A percentile compares a stretch with the other conserved stretches of the same genome.
Evolutionary conservation across 2,113 vertebrate genomes (phyloP).

Genomic region (Albula goreensis): DNA sequence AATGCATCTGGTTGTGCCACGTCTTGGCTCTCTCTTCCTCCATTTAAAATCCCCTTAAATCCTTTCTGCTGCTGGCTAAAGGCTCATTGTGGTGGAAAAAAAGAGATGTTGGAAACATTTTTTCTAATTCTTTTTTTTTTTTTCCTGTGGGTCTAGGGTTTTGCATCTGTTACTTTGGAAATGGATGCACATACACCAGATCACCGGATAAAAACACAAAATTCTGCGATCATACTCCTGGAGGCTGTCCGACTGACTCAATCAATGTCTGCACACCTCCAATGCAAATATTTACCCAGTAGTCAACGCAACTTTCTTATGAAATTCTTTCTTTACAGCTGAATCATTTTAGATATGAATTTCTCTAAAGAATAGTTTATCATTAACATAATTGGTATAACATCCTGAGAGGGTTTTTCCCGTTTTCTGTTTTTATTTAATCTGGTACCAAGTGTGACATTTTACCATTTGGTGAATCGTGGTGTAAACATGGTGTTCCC

Average conservation of each 20-base stretch:
- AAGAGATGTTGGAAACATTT: not conserved
- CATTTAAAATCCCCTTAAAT: not conserved
- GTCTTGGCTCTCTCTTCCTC: not conserved
- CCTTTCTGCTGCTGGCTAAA: not conserved
- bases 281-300: too few relatives aligned
- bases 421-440: too few relatives aligned
- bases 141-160: not conserved
- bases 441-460: too few relatives aligned
- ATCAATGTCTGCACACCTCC: too few relatives aligned
- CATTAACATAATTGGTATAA: too few relatives aligned
- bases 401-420: too few relatives aligned
- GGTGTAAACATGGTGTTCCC: not conserved
- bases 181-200: not conserved
- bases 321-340: not conserved
- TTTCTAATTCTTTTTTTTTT: not conserved
- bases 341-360: not conserved
- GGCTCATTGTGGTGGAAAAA: not conserved
- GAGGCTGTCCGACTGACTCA: too few relatives aligned
- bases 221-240: too few relatives aligned
- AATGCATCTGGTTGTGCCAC: not conserved
- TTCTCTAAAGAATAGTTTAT: too few relatives aligned
- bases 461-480: not conserved
- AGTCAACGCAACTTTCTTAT: too few relatives aligned
- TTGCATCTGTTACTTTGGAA: not conserved
- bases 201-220: too few relatives aligned